Percentiles rank a stretch among this genome's conserved stretches.
phyloP scores from a whole-genome alignment of 2,888 invertebrate species.

The Andrena camellia region DNA sequence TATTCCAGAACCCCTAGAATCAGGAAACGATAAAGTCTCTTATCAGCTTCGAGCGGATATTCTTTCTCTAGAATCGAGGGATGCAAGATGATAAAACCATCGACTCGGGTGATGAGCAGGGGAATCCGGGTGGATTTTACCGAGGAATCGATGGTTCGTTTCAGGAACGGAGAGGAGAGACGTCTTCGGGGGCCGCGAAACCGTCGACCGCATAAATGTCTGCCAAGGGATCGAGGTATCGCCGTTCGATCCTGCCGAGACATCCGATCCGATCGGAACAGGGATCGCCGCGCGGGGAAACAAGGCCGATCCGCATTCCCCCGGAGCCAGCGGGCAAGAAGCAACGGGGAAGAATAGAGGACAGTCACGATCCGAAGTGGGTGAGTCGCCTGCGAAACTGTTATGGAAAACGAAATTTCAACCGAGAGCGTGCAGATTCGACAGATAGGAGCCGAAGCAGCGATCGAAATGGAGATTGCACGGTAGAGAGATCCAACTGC shows the following conservation, averaged over 20 bases:
- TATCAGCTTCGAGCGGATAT: too few species aligned
- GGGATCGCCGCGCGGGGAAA: conserved; percentile 10
- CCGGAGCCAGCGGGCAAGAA: not conserved
- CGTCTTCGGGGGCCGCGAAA: conserved; percentile 5
- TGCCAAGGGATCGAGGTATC: not conserved
- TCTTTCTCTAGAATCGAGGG: too few species aligned
- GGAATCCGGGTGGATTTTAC: not conserved
- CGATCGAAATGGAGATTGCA: not conserved
- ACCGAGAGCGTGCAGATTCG: not conserved
- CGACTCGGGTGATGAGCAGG: too few species aligned
- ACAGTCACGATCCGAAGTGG: conserved; percentile 10
- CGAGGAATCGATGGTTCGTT: conserved; percentile 4
- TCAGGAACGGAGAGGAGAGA: conserved; percentile 7
- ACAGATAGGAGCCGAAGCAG: not conserved
- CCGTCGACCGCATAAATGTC: conserved; percentile 11
- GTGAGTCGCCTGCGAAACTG: conserved; percentile 5
- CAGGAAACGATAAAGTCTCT: too few species aligned
- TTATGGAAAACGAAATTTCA: conserved; percentile 17
- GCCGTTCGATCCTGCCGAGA: conserved; percentile 5
- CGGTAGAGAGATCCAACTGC: conserved; percentile 12
- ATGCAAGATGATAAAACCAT: too few species aligned
- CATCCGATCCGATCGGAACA: conserved; percentile 21
- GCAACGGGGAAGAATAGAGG: not conserved
- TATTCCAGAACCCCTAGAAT: too few species aligned
- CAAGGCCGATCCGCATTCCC: conserved; percentile 33